phyloP scores from a whole-genome alignment of 2,113 vertebrate species.

The Cricetomys ansorgei region DNA sequence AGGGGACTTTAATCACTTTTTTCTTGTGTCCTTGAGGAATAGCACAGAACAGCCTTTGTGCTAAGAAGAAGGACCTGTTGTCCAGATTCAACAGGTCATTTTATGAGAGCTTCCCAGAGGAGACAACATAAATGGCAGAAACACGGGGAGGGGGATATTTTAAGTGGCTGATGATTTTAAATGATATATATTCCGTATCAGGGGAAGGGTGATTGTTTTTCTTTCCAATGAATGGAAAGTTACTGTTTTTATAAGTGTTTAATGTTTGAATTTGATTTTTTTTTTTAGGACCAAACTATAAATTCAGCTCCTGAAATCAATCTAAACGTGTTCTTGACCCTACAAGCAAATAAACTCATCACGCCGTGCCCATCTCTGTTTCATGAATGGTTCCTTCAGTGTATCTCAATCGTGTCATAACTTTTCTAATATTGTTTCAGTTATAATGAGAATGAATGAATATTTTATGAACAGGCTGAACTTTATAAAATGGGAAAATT shows the following conservation, averaged over 20 bases:
- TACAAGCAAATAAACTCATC: constrained; percentile 66
- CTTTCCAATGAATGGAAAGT: constrained; percentile 73
- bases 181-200: constrained; percentile 57
- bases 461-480: constrained; percentile 55
- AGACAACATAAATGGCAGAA: constrained; percentile 78
- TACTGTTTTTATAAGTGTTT: constrained; percentile 64
- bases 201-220: constrained; percentile 66
- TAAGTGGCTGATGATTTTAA: constrained; percentile 80
- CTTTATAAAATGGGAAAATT: constrained; percentile 41
- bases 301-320: constrained; percentile 58
- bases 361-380: constrained; percentile 45
- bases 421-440: constrained; percentile 43
- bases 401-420: constrained; percentile 3
- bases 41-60: constrained; percentile 67
- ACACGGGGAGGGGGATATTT: constrained; percentile 66
- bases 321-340: not conserved
- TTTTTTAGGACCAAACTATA: constrained; percentile 51
- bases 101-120: constrained; percentile 77
- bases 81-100: constrained; percentile 77
- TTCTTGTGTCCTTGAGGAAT: constrained; percentile 72
- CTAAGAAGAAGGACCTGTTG: constrained; percentile 79
- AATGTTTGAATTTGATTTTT: constrained; percentile 61
- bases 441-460: constrained; percentile 21
- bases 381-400: constrained; percentile 36
- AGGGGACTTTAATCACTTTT: constrained; percentile 79